Evolutionary conservation across 1,140 invertebrate species (phyloP).

Genomic region (Protaetia brevitarsis): DNA sequence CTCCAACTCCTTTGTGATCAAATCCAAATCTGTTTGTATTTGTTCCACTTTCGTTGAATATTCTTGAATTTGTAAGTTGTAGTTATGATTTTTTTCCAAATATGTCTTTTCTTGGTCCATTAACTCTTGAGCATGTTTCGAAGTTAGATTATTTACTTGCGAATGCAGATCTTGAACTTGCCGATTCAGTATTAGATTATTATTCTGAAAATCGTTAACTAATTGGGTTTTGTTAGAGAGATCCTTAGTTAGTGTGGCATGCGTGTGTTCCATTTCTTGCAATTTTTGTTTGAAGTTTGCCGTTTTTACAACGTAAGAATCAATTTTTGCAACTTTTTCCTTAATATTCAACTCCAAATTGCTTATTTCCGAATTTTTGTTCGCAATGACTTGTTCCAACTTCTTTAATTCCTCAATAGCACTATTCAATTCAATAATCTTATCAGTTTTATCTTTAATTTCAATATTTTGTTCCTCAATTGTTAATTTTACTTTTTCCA

Average conservation of each 20-base stretch:
- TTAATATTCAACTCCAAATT: background rate
- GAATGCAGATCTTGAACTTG: background rate
- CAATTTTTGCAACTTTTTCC: background rate
- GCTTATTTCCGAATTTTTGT: background rate
- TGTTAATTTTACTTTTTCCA: background rate
- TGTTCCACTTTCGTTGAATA: background rate
- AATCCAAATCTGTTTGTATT: background rate
- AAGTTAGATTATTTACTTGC: background rate
- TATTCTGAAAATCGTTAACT: constrained; percentile 6
- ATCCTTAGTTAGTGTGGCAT: too few relatives aligned
- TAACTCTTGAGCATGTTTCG: background rate
- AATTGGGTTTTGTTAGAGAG: background rate
- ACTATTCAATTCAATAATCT: background rate
- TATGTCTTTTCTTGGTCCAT: background rate
- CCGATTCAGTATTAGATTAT: constrained; percentile 12
- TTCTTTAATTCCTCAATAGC: constrained; percentile 11
- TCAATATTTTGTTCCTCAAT: constrained; percentile 5
- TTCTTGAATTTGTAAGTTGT: background rate
- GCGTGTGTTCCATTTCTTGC: background rate
- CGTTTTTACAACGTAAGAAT: background rate
- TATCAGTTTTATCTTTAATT: constrained; percentile 19
- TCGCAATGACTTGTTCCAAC: constrained; percentile 4
- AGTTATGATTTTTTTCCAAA: background rate
- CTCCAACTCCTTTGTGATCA: background rate
- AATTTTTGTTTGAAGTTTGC: background rate